Base-by-base conservation (phyloP, 2,888 invertebrate species). In the Poecilus cupreus region DNA sequence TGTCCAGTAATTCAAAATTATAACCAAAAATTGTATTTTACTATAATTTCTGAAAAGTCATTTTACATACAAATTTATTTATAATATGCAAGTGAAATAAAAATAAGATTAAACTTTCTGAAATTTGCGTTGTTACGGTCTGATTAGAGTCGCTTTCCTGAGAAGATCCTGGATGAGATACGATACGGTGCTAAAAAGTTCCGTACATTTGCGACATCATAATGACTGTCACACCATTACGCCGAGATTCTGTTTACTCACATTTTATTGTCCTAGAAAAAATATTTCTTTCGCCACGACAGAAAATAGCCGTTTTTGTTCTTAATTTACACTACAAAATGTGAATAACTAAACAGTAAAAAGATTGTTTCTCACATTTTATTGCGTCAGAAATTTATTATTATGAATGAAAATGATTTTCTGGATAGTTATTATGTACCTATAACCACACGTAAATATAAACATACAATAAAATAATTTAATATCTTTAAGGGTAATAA, bases 81-180 rank as follows among this genome's bases (percentile, higher is more conserved):
- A 75, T 46, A 72, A 46, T 72, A 46, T 75, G 51, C 51, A 51
- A 18, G 32, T 51, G 46, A 72, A 72, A 39, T 16, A 24, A 51
- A 76, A 43, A 57, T 76, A 16, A 57, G 39, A 57, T 57, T 24
- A 77, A 43, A 64, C 77, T 77, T 77, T 77, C 77, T 77, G 22
- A 77, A 60, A 77, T 77, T 77, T 77, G 46, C 43, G 64, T 77
- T 77, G 77, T 77, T 60, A 60, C 77, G 77, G 77, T 77, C 77
- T 77, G 77, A 43, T 77, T 77, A 39, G 16, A 26, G 13, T 24
- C 16, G 77, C 77, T 64, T 60, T 46, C 77, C 77, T 60, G 24
- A 3, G 20, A 77, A 64, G 60, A 77, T 77, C 77, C 77, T 77
- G 60, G 32, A 18, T 26, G 51, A 10, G 57, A 76, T 57, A 57